Percentiles rank a stretch among this genome's conserved stretches.
These are phyloP conservation scores for Calephelis virginiensis DNA, from an alignment of 1,140 invertebrate genomes.

Conservation along the genomic window DNA sequence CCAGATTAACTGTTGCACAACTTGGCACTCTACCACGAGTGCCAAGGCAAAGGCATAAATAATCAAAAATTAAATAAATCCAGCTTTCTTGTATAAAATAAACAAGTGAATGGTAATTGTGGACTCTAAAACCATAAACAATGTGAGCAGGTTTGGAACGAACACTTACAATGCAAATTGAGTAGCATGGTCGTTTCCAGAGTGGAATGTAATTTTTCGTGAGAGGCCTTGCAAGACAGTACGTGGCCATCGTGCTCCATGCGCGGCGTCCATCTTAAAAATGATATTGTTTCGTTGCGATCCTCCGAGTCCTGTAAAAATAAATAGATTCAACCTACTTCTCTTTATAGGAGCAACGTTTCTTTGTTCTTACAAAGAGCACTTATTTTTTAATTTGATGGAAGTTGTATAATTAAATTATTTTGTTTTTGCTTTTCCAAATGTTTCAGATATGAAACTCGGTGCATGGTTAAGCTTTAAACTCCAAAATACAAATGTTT, in stretches of 20 bases:
- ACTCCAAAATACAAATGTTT: no score
- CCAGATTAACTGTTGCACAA: no score
- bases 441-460: no score
- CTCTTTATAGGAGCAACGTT: not conserved
- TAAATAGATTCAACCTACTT: conserved; percentile 9
- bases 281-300: conserved; percentile 89
- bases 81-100: no score
- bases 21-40: no score
- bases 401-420: not conserved
- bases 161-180: conserved; percentile 89
- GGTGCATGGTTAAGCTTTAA: no score
- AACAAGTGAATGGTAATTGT: no score
- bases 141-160: not conserved
- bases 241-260: conserved; percentile 86
- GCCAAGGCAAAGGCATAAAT: no score
- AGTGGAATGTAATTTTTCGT: conserved; percentile 80
- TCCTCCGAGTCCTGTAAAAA: conserved; percentile 83
- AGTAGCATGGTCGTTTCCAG: conserved; percentile 90
- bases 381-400: not conserved
- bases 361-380: not conserved
- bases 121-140: no score
- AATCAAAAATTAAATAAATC: no score
- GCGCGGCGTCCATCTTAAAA: conserved; percentile 85
- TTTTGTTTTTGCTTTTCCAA: no score
- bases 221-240: conserved; percentile 85